Base-by-base conservation (phyloP, 2,113 vertebrate species). In the Cromileptes altivelis region DNA sequence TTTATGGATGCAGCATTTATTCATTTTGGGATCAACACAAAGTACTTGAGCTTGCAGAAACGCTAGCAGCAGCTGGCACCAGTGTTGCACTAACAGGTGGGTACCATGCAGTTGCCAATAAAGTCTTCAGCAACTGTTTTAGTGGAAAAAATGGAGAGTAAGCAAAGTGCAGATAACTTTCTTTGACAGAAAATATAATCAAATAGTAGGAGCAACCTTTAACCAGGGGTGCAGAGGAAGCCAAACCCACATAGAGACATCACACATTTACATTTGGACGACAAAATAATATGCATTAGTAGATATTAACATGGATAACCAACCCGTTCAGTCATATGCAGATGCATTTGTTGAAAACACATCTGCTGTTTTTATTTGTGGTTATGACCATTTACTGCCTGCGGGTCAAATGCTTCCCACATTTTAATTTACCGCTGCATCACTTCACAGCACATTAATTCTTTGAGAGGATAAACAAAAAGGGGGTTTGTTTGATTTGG, bases 1-100 rank as follows among this genome's bases (percentile, higher is more conserved):
- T 76, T 86, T 78, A 80, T 80, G 56, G 70, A 81, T 62, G 57
- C 73, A 40, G 55, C 55, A 76, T 86, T 78, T 90, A 82, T 80
- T 87, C 72, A 72, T 81, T 79, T 64, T 73, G 67, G 81, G 71
- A 80, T 72, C 78, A 76, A 85, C 74, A 47, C 80, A 83, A 69
- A 82, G 33, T 25, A 73, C 64, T 70, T 64, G 63, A 74, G 71
- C 60, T 57, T 78, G 75, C 60, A 76, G 67, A 75, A 87, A 70
- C 78, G 37, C 49, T 25, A 33, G n/a, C 75, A 50, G 75, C 65
- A 52, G 57, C 87, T 74, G 81, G 73, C 81, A 81, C 23, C 13
- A 11, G 21, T 42, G 18, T 23, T 2, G 10, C 42, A 55, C 42
- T n/a, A 70, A 82, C 78, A 86, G 74, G 69, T 87, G 81, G 75